Conservation (phyloP, 1,140 invertebrate genomes). For the Camponotus vicinus region DNA sequence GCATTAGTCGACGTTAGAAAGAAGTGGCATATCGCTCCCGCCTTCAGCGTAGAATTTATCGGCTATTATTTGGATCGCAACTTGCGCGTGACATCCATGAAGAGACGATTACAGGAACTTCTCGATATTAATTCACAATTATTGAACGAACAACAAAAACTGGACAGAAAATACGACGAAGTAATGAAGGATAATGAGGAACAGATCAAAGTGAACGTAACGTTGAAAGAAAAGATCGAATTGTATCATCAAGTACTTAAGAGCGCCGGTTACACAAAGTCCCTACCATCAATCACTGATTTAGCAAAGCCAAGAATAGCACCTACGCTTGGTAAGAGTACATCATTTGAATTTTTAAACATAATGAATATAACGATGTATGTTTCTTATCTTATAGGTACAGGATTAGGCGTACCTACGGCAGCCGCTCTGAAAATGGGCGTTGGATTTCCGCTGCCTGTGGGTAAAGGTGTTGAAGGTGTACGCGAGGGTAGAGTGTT, state of each 20-base stretch:
- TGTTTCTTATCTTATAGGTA: conserved; percentile 69
- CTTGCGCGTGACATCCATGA: conserved; percentile 91
- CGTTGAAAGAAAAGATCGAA: conserved; percentile 87
- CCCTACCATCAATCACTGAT: conserved; percentile 79
- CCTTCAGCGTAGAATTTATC: conserved; percentile 97
- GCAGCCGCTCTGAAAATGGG: conserved; percentile 94
- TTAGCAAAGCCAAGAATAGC: conserved; percentile 79
- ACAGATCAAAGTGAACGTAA: conserved; percentile 83
- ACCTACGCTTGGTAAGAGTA: conserved; percentile 77
- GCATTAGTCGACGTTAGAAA: conserved; percentile 94
- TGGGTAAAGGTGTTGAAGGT: conserved; percentile 86
- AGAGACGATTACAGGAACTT: conserved; percentile 91
- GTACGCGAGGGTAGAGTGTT: conserved; percentile 86
- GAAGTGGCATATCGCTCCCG: conserved; percentile 97
- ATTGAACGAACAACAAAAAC: conserved; percentile 90
- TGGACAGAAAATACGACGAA: conserved; percentile 92
- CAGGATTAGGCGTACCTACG: conserved; percentile 88
- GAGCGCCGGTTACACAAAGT: conserved; percentile 80
- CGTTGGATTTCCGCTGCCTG: conserved; percentile 91
- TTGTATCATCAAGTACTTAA: conserved; percentile 81
- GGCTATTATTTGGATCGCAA: conserved; percentile 97
- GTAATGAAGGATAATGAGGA: conserved; percentile 87
- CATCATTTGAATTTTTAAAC: not conserved
- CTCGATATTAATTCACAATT: conserved; percentile 91
- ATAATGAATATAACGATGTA: not conserved